Percentiles rank a stretch among this genome's conserved stretches.
phyloP scores from a whole-genome alignment of 2,113 vertebrate genomes.

The Lepidothrix coronata region DNA sequence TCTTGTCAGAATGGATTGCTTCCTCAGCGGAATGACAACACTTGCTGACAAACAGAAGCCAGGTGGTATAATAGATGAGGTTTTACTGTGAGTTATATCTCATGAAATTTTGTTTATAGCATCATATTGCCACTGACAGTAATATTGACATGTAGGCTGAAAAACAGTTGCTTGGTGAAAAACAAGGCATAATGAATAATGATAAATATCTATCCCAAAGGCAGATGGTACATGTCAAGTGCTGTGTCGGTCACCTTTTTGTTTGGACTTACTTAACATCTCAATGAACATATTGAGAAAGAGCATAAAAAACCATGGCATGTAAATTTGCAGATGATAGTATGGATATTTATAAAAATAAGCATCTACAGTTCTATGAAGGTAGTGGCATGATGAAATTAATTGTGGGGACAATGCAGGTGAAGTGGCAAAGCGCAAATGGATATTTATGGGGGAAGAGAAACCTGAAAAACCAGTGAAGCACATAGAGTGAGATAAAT shows the following conservation, averaged over 20 bases:
- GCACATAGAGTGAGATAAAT: not conserved
- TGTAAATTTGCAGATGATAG: not conserved
- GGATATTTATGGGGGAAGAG: not conserved
- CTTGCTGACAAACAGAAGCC: not conserved
- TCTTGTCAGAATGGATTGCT: not conserved
- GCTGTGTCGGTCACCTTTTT: not conserved
- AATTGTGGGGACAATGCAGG: not conserved
- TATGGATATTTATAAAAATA: not conserved
- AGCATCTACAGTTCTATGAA: not conserved
- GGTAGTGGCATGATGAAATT: not conserved
- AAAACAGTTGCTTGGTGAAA: not conserved
- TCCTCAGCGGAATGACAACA: not conserved
- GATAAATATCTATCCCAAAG: not conserved
- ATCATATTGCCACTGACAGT: not conserved
- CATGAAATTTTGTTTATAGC: not conserved
- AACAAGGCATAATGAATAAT: not conserved
- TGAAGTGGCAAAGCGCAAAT: not conserved
- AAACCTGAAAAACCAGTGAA: not conserved
- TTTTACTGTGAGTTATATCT: not conserved
- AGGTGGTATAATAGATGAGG: not conserved
- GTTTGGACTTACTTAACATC: not conserved
- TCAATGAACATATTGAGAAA: not conserved
- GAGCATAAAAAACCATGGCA: not conserved
- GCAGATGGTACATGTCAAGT: not conserved
- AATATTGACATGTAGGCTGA: not conserved